Conservation (phyloP, 2,113 vertebrate genomes). For the Chaetorhynchus papuensis region DNA sequence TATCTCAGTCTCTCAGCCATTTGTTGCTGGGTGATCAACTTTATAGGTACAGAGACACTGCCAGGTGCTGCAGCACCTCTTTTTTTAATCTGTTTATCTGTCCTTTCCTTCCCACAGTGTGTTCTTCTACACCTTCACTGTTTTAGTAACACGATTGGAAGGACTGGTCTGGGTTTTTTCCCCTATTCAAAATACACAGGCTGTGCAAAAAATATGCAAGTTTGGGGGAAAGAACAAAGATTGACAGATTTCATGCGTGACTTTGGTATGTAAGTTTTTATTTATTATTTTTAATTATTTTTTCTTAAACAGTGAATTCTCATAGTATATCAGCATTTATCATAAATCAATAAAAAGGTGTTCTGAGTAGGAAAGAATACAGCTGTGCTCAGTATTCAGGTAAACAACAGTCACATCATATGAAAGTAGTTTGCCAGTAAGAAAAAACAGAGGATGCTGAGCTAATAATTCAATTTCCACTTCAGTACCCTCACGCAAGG, state of each 20-base stretch:
- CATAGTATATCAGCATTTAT: neutral
- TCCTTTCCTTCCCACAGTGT: neutral
- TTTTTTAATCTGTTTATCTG: neutral
- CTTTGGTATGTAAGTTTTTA: neutral
- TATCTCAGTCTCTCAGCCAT: neutral
- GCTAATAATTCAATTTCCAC: neutral
- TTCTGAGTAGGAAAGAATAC: neutral
- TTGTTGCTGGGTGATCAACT: neutral
- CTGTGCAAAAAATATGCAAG: neutral
- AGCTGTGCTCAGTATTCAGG: neutral
- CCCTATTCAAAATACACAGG: neutral
- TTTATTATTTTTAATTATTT: neutral
- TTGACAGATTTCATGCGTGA: neutral
- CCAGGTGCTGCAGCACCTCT: neutral
- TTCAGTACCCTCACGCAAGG: neutral
- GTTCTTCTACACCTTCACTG: neutral
- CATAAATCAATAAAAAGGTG: neutral
- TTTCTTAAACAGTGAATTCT: neutral
- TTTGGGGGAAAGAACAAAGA: neutral
- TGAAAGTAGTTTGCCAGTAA: neutral
- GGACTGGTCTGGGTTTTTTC: accelerated
- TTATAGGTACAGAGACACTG: neutral
- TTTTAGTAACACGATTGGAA: neutral
- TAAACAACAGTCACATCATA: neutral
- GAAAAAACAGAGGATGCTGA: neutral